A percentile compares a stretch with the other conserved stretches of the same genome.
Evolutionary conservation across 2,113 vertebrate genomes (phyloP).

Genomic region (Sitta europaea): DNA sequence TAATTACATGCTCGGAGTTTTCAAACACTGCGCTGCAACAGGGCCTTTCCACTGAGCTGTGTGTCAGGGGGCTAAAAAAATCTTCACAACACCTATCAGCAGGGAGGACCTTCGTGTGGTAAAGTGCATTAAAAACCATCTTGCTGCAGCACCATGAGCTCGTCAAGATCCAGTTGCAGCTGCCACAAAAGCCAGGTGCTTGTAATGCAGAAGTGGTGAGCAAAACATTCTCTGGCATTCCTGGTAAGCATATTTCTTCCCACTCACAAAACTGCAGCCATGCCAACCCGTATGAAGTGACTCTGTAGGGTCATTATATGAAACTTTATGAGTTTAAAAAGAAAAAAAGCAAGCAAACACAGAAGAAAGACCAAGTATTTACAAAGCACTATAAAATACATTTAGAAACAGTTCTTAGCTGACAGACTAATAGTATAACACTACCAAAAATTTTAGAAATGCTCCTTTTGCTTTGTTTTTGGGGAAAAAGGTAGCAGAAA

Average conservation of each 20-base stretch:
- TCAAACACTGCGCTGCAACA: fast-evolving
- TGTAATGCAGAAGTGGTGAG: background rate
- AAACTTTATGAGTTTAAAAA: background rate
- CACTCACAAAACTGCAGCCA: background rate
- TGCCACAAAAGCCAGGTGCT: background rate
- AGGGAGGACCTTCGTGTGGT: background rate
- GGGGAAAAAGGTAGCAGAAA: background rate
- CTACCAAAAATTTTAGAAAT: background rate
- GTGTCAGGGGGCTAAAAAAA: background rate
- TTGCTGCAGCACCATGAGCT: background rate
- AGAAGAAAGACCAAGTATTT: constrained; percentile 6
- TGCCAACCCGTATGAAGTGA: background rate
- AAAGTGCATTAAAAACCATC: background rate
- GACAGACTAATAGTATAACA: background rate
- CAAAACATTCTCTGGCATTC: background rate
- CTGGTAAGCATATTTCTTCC: background rate
- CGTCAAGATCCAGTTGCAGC: background rate
- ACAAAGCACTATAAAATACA: background rate
- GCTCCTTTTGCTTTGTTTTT: background rate
- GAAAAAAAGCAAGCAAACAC: background rate
- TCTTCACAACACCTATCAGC: background rate
- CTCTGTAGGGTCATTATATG: background rate
- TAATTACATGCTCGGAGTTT: background rate
- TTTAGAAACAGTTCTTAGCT: background rate
- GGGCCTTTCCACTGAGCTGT: background rate